Percentiles rank a stretch among this genome's conserved stretches.
Evolutionary conservation across 2,888 invertebrate species (phyloP).

Genomic region (Trichopria drosophilae): DNA sequence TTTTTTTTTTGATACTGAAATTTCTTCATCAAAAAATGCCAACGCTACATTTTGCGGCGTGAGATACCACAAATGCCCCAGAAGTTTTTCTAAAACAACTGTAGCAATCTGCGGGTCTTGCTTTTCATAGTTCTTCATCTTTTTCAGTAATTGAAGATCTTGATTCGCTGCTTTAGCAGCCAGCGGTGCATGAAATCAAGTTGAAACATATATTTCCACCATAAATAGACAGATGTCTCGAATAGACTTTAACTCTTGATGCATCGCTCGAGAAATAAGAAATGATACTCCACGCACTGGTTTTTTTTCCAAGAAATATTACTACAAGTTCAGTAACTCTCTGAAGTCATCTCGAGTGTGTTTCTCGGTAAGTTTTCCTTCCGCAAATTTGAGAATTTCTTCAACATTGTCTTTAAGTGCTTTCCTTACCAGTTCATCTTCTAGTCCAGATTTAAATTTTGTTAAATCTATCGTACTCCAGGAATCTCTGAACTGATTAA

Average conservation of each 20-base stretch:
- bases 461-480: background rate
- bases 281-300: background rate
- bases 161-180: background rate
- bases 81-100: background rate
- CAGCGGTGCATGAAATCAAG: no score
- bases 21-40: no score
- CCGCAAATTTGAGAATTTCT: no score
- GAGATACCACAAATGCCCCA: background rate
- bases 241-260: no score
- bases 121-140: background rate
- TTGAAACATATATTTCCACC: no score
- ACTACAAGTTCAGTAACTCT: background rate
- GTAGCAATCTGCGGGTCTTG: background rate
- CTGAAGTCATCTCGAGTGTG: background rate
- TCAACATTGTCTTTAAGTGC: background rate
- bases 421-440: background rate
- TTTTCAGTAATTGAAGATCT: background rate
- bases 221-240: no score
- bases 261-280: background rate
- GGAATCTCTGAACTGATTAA: background rate
- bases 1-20: no score
- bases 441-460: background rate
- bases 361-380: no score
- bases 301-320: background rate
- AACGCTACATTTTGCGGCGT: no score